A percentile compares a stretch with the other conserved stretches of the same genome.
These are phyloP conservation scores for Cerceris ruficornis DNA, from an alignment of 2,888 invertebrate genomes.

Conservation along the genomic window DNA sequence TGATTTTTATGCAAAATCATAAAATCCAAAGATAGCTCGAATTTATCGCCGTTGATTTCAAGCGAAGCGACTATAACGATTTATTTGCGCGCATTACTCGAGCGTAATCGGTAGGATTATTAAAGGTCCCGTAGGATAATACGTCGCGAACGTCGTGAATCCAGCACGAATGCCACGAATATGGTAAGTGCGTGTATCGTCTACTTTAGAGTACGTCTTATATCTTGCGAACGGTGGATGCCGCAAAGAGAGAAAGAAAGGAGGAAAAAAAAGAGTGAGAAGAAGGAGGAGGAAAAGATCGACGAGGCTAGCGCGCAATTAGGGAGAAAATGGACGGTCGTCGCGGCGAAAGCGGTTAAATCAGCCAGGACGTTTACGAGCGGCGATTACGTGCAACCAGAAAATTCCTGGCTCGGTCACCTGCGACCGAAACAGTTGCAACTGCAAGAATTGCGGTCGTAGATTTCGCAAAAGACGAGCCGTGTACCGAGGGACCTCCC, in stretches of 20 bases:
- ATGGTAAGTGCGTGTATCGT: constrained; percentile 27
- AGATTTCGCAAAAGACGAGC: constrained; percentile 44
- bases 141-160: constrained; percentile 32
- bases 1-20: too few species aligned
- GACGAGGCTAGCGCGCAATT: constrained; percentile 65
- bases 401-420: constrained; percentile 64
- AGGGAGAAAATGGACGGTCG: constrained; percentile 67
- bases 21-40: too few species aligned
- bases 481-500: not conserved
- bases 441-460: constrained; percentile 26
- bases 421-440: constrained; percentile 42
- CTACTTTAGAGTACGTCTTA: constrained; percentile 18
- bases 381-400: constrained; percentile 63
- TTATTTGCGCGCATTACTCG: not conserved
- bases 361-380: constrained; percentile 72
- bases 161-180: constrained; percentile 20
- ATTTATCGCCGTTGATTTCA: too few species aligned
- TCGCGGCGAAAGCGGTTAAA: constrained; percentile 69
- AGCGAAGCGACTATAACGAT: not conserved
- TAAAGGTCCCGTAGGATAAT: not conserved
- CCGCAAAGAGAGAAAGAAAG: not conserved
- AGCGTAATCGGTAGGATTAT: not conserved
- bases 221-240: constrained; percentile 1
- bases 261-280: not conserved
- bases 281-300: constrained; percentile 52